Conservation (phyloP, 1,140 invertebrate genomes). For the silkworm (Bombyx mori) region DNA sequence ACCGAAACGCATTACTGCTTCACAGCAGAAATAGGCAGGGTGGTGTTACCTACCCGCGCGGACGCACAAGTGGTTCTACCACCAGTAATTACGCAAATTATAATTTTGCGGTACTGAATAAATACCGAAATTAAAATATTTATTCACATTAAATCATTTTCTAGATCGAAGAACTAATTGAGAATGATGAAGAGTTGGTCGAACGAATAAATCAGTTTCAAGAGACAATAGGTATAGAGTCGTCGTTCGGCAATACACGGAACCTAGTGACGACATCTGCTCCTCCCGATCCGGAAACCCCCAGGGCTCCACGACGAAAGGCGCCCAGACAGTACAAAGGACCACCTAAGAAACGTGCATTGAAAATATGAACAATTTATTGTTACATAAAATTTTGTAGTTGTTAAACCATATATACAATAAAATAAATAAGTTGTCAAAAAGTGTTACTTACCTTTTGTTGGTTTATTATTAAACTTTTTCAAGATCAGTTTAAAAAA, state of each 20-base stretch:
- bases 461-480: too few species aligned
- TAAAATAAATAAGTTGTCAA: too few species aligned
- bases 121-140: neutral
- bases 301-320: slow-evolving; percentile 29
- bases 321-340: slow-evolving; percentile 5
- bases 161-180: slow-evolving; percentile 58
- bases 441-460: too few species aligned
- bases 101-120: too few species aligned
- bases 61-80: too few species aligned
- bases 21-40: too few species aligned
- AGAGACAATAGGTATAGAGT: slow-evolving; percentile 41
- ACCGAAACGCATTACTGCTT: too few species aligned
- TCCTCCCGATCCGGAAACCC: slow-evolving; percentile 51
- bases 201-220: slow-evolving; percentile 47
- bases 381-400: too few species aligned
- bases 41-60: too few species aligned
- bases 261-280: slow-evolving; percentile 53
- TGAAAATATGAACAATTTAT: slow-evolving; percentile 21
- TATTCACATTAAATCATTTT: neutral
- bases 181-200: slow-evolving; percentile 56
- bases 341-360: slow-evolving; percentile 26
- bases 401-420: too few species aligned
- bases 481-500: too few species aligned
- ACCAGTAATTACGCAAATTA: too few species aligned
- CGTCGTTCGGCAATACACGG: slow-evolving; percentile 46